phyloP scores from a whole-genome alignment of 2,113 vertebrate genomes.

The Hyperoodon ampullatus region DNA sequence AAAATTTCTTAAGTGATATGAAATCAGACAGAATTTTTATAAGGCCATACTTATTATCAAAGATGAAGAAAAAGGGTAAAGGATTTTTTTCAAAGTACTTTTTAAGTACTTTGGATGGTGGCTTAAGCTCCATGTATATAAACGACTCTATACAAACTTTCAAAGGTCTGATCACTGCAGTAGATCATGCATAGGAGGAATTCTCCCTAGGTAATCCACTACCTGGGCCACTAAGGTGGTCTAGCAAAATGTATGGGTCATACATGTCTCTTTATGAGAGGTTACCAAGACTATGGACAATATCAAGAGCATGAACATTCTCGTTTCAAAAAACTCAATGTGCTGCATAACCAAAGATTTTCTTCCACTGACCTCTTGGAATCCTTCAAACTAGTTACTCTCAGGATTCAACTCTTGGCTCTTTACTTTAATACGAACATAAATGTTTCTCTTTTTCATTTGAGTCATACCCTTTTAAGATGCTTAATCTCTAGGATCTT shows the following conservation, averaged over 20 bases:
- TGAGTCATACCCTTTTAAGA: background rate
- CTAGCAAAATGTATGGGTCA: background rate
- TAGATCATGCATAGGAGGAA: background rate
- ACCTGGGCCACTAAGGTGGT: background rate
- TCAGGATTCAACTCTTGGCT: background rate
- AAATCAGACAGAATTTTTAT: constrained; percentile 37
- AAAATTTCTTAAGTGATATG: background rate
- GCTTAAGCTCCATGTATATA: background rate
- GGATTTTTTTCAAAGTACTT: background rate
- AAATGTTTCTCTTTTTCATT: background rate
- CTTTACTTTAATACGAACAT: background rate
- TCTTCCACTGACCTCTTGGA: background rate
- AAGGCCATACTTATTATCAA: constrained; percentile 4
- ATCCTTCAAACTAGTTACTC: background rate
- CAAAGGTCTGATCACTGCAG: background rate
- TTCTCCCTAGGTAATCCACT: background rate
- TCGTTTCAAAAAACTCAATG: background rate
- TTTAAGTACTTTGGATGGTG: background rate
- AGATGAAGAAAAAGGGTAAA: background rate
- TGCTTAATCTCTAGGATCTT: background rate
- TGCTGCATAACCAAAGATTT: background rate
- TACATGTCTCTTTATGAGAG: background rate
- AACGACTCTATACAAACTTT: background rate
- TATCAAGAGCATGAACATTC: background rate
- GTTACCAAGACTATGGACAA: background rate